Percentiles rank a stretch among this genome's conserved stretches.
Conservation (phyloP, 2,888 invertebrate genomes). For the Rutpela maculata region DNA sequence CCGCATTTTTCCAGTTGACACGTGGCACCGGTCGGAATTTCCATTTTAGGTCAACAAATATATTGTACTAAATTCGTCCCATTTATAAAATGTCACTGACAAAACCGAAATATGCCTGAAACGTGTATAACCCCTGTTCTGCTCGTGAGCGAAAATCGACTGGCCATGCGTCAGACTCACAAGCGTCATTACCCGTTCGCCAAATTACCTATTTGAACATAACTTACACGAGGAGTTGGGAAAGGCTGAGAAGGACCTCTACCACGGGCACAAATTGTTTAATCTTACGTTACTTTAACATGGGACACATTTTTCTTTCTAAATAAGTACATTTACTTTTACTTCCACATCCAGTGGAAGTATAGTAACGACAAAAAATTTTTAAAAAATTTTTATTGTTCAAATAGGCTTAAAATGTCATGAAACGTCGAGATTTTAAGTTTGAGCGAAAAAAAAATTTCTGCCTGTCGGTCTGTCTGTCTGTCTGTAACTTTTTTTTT, state of each 20-base stretch:
- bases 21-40: slow-evolving; percentile 13
- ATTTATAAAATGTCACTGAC: slow-evolving; percentile 47
- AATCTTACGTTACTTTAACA: not conserved
- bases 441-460: no score
- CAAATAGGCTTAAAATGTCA: no score
- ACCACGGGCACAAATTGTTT: not conserved
- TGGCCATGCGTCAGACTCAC: slow-evolving; percentile 34
- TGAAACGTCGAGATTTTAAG: no score
- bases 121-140: slow-evolving; percentile 35
- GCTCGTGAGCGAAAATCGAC: slow-evolving; percentile 29
- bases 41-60: slow-evolving; percentile 21
- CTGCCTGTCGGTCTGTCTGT: no score
- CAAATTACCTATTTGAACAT: slow-evolving; percentile 26
- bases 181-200: slow-evolving; percentile 28
- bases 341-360: no score
- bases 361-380: no score
- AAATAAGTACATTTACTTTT: no score
- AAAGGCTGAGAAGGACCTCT: not conserved
- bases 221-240: not conserved
- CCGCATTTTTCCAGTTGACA: slow-evolving; percentile 24
- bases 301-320: no score
- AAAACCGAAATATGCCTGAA: slow-evolving; percentile 41
- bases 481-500: no score
- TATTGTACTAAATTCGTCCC: slow-evolving; percentile 35
- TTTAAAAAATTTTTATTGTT: no score